These are phyloP conservation scores for Ptychobarbus kaznakovi DNA, from an alignment of 2,797 vertebrate species.

Conservation along the genomic window DNA sequence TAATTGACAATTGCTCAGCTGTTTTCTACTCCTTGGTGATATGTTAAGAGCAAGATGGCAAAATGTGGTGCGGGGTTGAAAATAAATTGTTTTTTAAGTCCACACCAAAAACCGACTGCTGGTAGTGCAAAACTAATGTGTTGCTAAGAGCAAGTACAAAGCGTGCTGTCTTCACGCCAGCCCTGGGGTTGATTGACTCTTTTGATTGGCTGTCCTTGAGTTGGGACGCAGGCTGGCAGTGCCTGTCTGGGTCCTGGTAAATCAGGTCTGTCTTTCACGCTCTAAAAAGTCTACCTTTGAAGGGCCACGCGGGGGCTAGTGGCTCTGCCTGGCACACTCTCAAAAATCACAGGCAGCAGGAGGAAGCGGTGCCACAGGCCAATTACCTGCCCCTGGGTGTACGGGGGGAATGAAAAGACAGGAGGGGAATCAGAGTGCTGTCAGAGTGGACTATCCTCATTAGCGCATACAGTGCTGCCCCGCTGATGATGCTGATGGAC, in stretches of 20 bases:
- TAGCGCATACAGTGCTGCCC: conserved; percentile 30
- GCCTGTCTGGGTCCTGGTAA: conserved; percentile 43
- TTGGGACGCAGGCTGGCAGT: conserved; percentile 28
- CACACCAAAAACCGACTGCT: conserved; percentile 9
- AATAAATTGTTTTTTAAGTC: conserved; percentile 6
- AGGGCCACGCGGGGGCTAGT: conserved; percentile 52
- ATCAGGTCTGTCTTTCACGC: conserved; percentile 57
- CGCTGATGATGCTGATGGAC: conserved; percentile 36
- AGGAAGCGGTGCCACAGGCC: conserved; percentile 69
- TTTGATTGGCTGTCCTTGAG: conserved; percentile 56
- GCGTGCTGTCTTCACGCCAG: conserved; percentile 14
- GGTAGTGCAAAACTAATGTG: conserved; percentile 28
- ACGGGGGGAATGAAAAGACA: conserved; percentile 31
- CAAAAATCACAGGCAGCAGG: conserved; percentile 59
- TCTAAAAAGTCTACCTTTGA: conserved; percentile 64
- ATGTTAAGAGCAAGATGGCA: conserved; percentile 10
- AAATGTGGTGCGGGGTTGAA: background rate
- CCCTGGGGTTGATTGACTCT: conserved; percentile 35
- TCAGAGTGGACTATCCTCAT: conserved; percentile 41
- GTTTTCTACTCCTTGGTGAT: conserved; percentile 1
- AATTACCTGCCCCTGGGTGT: conserved; percentile 68
- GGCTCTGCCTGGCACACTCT: conserved; percentile 42
- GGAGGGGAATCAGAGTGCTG: conserved; percentile 25
- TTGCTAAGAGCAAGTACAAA: conserved; percentile 29
- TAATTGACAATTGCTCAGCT: conserved; percentile 33